Base-by-base conservation (phyloP, 64 coral and sea anemone genomes). In the Actinia tenebrosa region DNA sequence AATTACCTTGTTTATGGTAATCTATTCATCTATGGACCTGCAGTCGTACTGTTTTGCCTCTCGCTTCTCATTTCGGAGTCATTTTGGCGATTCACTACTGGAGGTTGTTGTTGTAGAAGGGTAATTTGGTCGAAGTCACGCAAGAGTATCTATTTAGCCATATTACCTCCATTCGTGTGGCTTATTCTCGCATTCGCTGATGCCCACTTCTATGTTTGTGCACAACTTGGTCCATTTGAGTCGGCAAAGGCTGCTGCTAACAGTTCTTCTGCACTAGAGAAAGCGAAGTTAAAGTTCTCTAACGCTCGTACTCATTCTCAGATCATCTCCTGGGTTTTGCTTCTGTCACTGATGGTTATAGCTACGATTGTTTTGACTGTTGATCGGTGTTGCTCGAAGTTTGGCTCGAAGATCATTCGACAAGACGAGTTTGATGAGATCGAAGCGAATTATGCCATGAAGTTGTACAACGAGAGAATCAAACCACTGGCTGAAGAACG, bases 21-120 rank as follows among this genome's bases (percentile, higher is more conserved):
- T n/a, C 56, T 95, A 18, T 92, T 95, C 58, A 89, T 95, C 46
- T 83, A 86, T 66, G 94, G 94, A 19, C 94, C 94, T 1, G 91
- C 86, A 27, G 87, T 90, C 20, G 77, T 92, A 18, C 23, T 95
- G 27, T 92, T 95, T 56, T 95, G 94, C 84, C 59, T 95, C 45
- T 92, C 94, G 0, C 82, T 95, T 87, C 79, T 89, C 15, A 80
- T 95, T 37, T 95, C 94, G 2, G 94, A 95, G 85, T 89, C 87
- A 37, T 92, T 95, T 25, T 95, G 94, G 94, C 84, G 86, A 80
- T 56, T 92, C 1, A 89, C 91, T 30, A 95, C 94, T 68, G 91
- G 94, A 18, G 77, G 83, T 15, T 95, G 77, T 22, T 83, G 91
- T 23, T 83, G 84, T 60, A 84, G 91, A 26, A 92, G 78, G 25